Percentiles rank a stretch among this genome's conserved stretches.
Conservation (phyloP, 2,797 vertebrate species). For the Furcifer pardalis region DNA sequence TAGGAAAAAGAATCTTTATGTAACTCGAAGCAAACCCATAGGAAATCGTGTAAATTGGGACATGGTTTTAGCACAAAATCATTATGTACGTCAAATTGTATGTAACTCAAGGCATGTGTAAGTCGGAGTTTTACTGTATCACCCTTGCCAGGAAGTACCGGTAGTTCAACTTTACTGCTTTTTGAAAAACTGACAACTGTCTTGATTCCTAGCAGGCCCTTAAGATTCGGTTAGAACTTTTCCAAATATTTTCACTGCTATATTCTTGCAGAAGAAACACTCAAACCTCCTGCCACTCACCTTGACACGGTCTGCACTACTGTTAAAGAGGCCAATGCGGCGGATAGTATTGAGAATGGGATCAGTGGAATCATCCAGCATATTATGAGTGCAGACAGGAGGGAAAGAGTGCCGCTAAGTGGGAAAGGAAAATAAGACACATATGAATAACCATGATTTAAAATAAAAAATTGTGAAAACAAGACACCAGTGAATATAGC, state of each 20-base stretch:
- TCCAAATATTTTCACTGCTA: not conserved
- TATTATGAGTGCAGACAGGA: conserved; percentile 91
- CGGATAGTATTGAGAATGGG: conserved; percentile 89
- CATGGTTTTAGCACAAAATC: no score
- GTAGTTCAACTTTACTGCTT: no score
- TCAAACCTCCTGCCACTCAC: conserved; percentile 58
- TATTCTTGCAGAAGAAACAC: not conserved
- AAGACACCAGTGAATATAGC: not conserved
- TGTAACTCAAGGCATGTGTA: no score
- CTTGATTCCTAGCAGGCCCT: not conserved
- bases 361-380: conserved; percentile 91
- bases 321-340: conserved; percentile 91
- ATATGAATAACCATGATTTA: not conserved
- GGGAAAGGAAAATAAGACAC: not conserved
- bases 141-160: no score
- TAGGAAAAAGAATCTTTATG: no score
- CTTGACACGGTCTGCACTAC: conserved; percentile 88
- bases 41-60: no score
- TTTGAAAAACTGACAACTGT: not conserved
- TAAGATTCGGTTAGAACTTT: not conserved
- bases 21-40: no score
- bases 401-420: conserved; percentile 85
- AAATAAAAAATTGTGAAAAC: not conserved
- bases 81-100: no score
- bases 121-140: no score